Evolutionary conservation across 2,888 invertebrate genomes (phyloP).

Genomic region (Diarsia dahlii): DNA sequence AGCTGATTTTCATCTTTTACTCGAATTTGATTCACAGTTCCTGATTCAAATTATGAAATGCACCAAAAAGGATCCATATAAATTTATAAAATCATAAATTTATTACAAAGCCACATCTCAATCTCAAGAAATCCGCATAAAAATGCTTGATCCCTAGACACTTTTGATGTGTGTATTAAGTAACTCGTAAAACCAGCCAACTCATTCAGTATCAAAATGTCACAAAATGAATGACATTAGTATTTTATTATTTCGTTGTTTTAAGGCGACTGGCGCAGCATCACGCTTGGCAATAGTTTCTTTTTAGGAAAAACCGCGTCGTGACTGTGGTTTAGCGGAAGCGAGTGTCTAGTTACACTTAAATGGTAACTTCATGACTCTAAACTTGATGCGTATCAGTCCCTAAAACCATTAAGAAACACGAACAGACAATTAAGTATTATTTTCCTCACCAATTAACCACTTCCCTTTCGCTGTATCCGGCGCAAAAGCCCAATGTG

Average conservation of each 20-base stretch:
- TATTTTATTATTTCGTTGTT: slow-evolving; percentile 31
- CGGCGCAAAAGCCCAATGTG: slow-evolving; percentile 33
- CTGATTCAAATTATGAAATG: no score
- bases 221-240: slow-evolving; percentile 59
- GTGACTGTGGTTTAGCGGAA: slow-evolving; percentile 52
- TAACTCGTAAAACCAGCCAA: slow-evolving; percentile 72
- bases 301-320: slow-evolving; percentile 41
- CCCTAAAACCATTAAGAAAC: slow-evolving; percentile 52
- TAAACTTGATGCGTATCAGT: slow-evolving; percentile 54
- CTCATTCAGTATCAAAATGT: slow-evolving; percentile 69
- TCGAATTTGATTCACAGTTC: no score
- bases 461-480: slow-evolving; percentile 53
- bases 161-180: no score
- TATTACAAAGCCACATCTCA: no score
- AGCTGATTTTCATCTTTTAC: no score
- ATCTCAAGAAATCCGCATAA: no score
- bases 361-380: slow-evolving; percentile 61
- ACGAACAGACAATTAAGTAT: slow-evolving; percentile 52
- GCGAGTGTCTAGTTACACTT: slow-evolving; percentile 31
- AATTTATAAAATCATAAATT: no score
- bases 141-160: no score
- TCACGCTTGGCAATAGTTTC: not conserved
- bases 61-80: no score
- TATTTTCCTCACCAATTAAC: slow-evolving; percentile 48
- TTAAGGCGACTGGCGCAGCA: slow-evolving; percentile 27